phyloP scores from a whole-genome alignment of 1,140 invertebrate species.

The Drosophila teissieri region DNA sequence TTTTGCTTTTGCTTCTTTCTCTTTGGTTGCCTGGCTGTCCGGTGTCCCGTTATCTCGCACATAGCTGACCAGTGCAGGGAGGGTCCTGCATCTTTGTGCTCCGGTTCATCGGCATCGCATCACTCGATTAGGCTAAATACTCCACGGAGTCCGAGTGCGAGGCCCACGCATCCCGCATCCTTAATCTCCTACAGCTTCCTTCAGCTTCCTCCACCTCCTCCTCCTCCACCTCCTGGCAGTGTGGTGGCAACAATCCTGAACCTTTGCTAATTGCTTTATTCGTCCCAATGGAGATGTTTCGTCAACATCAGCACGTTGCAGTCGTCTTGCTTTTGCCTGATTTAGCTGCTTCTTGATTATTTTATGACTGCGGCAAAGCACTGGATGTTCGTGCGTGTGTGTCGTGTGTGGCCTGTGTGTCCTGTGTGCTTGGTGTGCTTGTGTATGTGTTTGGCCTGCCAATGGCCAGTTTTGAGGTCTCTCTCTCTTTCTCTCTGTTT shows the following conservation, averaged over 20 bases:
- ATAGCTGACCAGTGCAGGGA: constrained; percentile 44
- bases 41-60: constrained; percentile 61
- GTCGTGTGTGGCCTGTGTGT: constrained; percentile 6
- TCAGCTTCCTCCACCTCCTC: background rate
- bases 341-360: constrained; percentile 76
- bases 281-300: constrained; percentile 78
- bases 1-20: constrained; percentile 37
- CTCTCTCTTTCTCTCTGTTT: constrained; percentile 55
- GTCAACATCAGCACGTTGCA: constrained; percentile 71
- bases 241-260: constrained; percentile 34
- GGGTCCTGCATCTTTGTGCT: constrained; percentile 47
- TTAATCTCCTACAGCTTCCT: background rate
- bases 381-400: constrained; percentile 33
- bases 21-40: constrained; percentile 37
- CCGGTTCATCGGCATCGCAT: constrained; percentile 33
- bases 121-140: constrained; percentile 75
- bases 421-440: constrained; percentile 22
- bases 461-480: constrained; percentile 76
- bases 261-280: constrained; percentile 82
- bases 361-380: constrained; percentile 78
- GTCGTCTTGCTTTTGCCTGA: constrained; percentile 38
- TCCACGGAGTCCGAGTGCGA: constrained; percentile 38
- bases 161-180: constrained; percentile 60
- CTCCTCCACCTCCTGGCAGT: constrained; percentile 37
- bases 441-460: constrained; percentile 56